These are phyloP conservation scores for Bos indicus DNA, from an alignment of 2,113 vertebrate genomes.

Conservation along the genomic window DNA sequence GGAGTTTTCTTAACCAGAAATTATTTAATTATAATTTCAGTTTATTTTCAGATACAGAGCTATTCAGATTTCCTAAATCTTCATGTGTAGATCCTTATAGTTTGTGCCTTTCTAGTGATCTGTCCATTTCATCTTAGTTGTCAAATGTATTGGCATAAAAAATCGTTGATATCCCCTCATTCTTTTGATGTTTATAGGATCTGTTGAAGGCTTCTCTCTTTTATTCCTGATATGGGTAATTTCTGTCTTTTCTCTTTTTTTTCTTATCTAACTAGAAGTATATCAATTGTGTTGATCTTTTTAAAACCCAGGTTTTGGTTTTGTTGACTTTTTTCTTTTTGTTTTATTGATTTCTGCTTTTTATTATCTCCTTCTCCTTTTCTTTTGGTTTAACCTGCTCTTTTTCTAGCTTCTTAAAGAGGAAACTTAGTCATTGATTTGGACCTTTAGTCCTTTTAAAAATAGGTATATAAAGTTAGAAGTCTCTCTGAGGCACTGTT, in stretches of 20 bases:
- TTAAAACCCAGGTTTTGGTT: background rate
- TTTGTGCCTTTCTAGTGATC: background rate
- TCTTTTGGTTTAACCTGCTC: conserved; percentile 1
- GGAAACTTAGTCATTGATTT: background rate
- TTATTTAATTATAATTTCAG: background rate
- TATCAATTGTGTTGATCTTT: background rate
- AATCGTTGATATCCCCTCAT: background rate
- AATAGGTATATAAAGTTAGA: background rate
- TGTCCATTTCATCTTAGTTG: background rate
- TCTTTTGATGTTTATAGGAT: background rate
- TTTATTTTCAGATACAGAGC: background rate
- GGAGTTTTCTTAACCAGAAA: background rate
- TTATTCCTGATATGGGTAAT: background rate
- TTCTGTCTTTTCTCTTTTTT: background rate
- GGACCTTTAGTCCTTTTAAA: background rate
- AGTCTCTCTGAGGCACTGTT: background rate
- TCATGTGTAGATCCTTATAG: background rate
- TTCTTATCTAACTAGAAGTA: background rate
- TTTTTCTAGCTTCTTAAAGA: background rate
- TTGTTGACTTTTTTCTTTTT: background rate
- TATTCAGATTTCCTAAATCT: background rate
- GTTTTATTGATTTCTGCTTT: background rate
- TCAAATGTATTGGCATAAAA: background rate
- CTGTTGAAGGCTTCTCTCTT: background rate
- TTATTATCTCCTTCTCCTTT: background rate